Percentiles rank a stretch among this genome's conserved stretches.
These are phyloP conservation scores for Sphecodes monilicornis DNA, from an alignment of 2,888 invertebrate genomes.

Conservation along the genomic window DNA sequence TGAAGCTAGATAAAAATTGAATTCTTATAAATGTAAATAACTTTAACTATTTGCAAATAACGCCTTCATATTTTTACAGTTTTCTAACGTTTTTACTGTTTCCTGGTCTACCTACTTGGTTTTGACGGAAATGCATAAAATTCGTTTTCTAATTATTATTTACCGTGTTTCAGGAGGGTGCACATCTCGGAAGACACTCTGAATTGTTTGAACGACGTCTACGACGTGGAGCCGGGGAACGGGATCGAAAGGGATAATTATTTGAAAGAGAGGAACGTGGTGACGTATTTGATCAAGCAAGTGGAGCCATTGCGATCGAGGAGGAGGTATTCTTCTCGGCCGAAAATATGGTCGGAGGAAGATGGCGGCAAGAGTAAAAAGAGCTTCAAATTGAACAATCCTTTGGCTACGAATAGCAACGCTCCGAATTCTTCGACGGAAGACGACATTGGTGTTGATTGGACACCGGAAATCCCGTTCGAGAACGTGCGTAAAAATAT, in stretches of 20 bases:
- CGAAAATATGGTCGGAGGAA: conserved; percentile 80
- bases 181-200: conserved; percentile 97
- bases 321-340: conserved; percentile 85
- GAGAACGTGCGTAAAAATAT: conserved; percentile 90
- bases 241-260: conserved; percentile 94
- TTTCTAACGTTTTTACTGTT: no score
- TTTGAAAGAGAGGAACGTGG: conserved; percentile 93
- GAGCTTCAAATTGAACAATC: conserved; percentile 81
- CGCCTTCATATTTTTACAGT: no score
- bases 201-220: conserved; percentile 93
- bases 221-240: conserved; percentile 97
- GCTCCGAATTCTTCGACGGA: conserved; percentile 87
- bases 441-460: conserved; percentile 92
- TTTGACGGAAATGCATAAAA: no score
- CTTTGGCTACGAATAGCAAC: conserved; percentile 73
- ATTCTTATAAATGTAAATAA: no score
- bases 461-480: conserved; percentile 97
- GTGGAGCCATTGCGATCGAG: conserved; percentile 90
- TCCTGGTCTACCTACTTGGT: no score
- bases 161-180: conserved; percentile 89
- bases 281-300: conserved; percentile 94
- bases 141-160: no score
- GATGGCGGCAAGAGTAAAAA: conserved; percentile 81
- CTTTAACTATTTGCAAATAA: no score
- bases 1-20: no score